Base-by-base conservation (phyloP, 2,797 vertebrate species). In the Sphenopsis melanotis region DNA sequence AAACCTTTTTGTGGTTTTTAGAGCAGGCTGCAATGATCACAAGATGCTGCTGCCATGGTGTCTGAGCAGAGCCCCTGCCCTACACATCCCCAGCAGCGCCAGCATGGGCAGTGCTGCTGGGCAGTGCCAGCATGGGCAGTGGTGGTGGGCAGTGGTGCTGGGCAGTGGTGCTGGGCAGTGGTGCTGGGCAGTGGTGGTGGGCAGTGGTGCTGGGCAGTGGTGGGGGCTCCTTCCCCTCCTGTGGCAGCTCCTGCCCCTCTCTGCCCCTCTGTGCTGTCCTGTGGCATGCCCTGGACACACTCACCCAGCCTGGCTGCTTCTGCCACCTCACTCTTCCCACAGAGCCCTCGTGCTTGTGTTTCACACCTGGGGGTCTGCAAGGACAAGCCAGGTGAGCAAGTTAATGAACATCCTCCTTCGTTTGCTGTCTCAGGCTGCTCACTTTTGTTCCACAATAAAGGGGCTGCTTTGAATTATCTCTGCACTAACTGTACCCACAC, bases 251-350 rank as follows among this genome's bases (percentile, higher is more conserved):
- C 60, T 75, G 63, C 59, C 79, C 57, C 32, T 46, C 55, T 83
- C n/a, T 70, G n/a, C n/a, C 30, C 30, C 49, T 50, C 49, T 50
- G 49, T 3, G 1, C 41, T 1, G 1, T 11, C 34, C 50, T 3
- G 2, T 4, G 16, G 37, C 71, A 69, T 17, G 39, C 39, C 72
- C 34, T 0, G 1, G n/a, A 34, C 32, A 36, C n/a, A 12, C 63
- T 76, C 57, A 52, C 26, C 34, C 69, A 53, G 57, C 77, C 47
- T 2, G 1, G 30, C 57, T 68, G 66, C 41, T 42, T 39, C 72
- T 83, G 77, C 65, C 65, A 11, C 0, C 0, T 20, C 56, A 6
- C 18, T 61, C 50, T 27, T 65, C 71, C n/a, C 11, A 41, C 46
- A 41, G 68, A 66, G 52, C 34, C 11, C 26, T 27, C 1, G 0